Base-by-base conservation (phyloP, 2,113 vertebrate genomes). In the Taxidea taxus region DNA sequence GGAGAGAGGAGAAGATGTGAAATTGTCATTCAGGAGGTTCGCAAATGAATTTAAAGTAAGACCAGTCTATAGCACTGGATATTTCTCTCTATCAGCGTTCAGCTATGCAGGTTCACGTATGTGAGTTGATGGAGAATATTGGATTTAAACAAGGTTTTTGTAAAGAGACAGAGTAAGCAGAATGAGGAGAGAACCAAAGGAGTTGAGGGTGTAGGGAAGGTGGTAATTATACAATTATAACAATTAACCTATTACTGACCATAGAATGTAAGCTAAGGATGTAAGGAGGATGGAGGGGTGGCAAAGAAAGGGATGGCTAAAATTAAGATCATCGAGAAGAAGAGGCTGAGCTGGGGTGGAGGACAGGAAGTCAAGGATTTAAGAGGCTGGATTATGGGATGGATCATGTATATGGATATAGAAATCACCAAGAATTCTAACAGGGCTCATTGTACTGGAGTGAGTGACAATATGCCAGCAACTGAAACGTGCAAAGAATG, bases 71-170 rank as follows among this genome's bases (percentile, higher is more conserved):
- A 95, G 74, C 72, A 66, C 54, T 75, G 54, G 49, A 25, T n/a
- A 49, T 72, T 84, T 93, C 77, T 77, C 56, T 95, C 64, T 49
- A 75, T 42, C 80, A 81, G 31, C 51, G 29, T 82, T 91, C 8
- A 86, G 58, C 37, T 85, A 42, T 25, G 4, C 47, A 81, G 29
- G 21, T 82, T 16, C 37, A 94, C 42, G 39, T 49, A 83, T 70
- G 44, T 31, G 62, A 94, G 58, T 13, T 89, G 34, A 68, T 44
- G 27, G 58, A 89, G 16, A 84, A 37, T 88, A 34, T 0, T 87
- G 27, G 15, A 74, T 92, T 97, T 96, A 44, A 95, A 92, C 21
- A 87, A 88, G 29, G 15, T 66, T 85, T 97, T 81, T 86, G 13
- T 91, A 94, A 83, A 91, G 56, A n/a, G 13, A 95, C 10, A 39